phyloP scores from a whole-genome alignment of 2,113 vertebrate species.

The Egretta garzetta region DNA sequence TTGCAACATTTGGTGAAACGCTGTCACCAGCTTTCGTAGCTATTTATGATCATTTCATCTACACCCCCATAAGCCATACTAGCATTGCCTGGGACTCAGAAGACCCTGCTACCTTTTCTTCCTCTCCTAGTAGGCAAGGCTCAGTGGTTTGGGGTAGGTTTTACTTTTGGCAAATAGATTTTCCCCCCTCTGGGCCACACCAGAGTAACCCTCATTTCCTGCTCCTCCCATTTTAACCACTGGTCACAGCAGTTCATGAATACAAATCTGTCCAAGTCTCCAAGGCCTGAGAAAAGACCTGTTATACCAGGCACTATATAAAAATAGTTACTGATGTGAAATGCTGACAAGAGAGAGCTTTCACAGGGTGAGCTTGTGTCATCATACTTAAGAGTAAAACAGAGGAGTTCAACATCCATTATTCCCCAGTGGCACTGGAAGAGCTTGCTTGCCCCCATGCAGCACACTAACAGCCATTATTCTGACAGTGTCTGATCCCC shows the following conservation, averaged over 20 bases:
- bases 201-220: background rate
- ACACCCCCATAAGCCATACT: rapidly evolving
- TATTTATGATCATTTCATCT: background rate
- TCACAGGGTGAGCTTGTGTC: background rate
- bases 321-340: background rate
- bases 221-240: background rate
- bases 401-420: background rate
- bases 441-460: background rate
- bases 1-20: background rate
- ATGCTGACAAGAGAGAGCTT: background rate
- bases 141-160: background rate
- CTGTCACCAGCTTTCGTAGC: background rate
- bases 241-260: background rate
- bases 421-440: background rate
- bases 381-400: background rate
- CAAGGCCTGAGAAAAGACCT: background rate
- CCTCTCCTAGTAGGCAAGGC: background rate
- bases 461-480: background rate
- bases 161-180: background rate
- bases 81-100: background rate
- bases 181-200: background rate
- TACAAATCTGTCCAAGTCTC: background rate
- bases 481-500: background rate
- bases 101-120: background rate
- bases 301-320: background rate